Evolutionary conservation across 2,113 vertebrate genomes (phyloP).

Genomic region (Protobothrops flavoviridis): DNA sequence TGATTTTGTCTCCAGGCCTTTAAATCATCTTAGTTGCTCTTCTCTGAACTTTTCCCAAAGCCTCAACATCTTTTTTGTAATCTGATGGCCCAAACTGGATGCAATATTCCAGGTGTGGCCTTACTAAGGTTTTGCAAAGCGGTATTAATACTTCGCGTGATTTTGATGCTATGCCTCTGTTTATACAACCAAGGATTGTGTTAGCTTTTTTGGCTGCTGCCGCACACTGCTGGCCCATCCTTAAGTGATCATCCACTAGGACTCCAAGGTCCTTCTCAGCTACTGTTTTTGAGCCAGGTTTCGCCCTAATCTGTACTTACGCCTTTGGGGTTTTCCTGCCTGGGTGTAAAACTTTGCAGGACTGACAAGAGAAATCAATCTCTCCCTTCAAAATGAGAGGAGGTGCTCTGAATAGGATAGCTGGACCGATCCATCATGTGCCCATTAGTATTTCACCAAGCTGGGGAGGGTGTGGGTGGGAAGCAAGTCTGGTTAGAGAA

Average conservation of each 20-base stretch:
- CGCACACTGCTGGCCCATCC: neutral
- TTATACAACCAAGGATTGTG: neutral
- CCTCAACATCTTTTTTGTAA: too few species aligned
- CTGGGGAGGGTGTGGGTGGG: neutral
- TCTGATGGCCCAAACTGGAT: neutral
- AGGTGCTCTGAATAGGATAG: slow-evolving; percentile 15
- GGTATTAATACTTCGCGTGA: fast-evolving
- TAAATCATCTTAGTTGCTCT: neutral
- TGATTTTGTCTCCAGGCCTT: neutral
- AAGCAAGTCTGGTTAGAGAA: neutral
- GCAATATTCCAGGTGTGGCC: neutral
- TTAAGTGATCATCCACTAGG: too few species aligned
- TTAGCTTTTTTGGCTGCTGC: neutral
- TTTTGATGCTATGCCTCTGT: neutral
- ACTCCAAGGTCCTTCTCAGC: too few species aligned
- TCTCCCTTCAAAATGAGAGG: slow-evolving; percentile 11
- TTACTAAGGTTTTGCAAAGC: neutral
- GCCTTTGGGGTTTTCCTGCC: neutral
- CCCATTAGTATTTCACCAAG: neutral
- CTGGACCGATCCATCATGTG: slow-evolving; percentile 2
- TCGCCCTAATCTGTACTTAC: neutral
- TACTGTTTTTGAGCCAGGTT: neutral
- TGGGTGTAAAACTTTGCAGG: neutral
- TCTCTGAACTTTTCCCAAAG: neutral
- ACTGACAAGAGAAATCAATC: slow-evolving; percentile 12